Conservation (phyloP, 2,113 vertebrate species). For the Lophura nycthemera region DNA sequence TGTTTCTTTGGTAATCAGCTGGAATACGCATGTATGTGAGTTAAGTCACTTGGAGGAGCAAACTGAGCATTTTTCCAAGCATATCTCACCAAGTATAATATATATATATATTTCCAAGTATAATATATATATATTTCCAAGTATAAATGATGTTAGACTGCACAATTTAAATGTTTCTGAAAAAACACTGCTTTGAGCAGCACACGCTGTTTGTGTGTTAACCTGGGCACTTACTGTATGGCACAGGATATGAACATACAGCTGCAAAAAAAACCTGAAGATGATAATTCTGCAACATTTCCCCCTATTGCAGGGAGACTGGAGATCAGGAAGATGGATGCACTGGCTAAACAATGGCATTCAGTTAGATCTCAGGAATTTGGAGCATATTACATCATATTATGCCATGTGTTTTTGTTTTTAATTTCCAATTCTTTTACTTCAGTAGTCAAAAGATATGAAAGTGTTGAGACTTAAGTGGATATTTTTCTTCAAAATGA, state of each 20-base stretch:
- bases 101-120: no score
- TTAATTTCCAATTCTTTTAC: not conserved
- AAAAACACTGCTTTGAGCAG: not conserved
- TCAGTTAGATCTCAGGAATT: not conserved
- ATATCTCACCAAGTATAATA: not conserved
- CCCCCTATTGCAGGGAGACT: not conserved
- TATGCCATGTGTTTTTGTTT: fast-evolving
- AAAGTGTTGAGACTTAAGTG: not conserved
- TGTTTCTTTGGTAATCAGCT: not conserved
- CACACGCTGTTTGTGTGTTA: not conserved
- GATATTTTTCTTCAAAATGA: not conserved
- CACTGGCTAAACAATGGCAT: not conserved
- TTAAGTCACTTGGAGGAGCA: not conserved
- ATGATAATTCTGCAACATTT: not conserved
- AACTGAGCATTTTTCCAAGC: not conserved
- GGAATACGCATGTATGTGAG: not conserved
- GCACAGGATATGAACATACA: not conserved
- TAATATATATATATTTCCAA: not conserved
- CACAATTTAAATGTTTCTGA: not conserved
- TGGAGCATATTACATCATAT: not conserved
- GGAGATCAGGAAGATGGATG: not conserved
- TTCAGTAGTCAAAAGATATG: not conserved
- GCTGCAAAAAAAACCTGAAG: not conserved
- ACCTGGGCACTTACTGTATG: not conserved
- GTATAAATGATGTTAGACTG: not conserved